These are phyloP conservation scores for Helogale parvula DNA, from an alignment of 2,113 vertebrate genomes.

Conservation along the genomic window DNA sequence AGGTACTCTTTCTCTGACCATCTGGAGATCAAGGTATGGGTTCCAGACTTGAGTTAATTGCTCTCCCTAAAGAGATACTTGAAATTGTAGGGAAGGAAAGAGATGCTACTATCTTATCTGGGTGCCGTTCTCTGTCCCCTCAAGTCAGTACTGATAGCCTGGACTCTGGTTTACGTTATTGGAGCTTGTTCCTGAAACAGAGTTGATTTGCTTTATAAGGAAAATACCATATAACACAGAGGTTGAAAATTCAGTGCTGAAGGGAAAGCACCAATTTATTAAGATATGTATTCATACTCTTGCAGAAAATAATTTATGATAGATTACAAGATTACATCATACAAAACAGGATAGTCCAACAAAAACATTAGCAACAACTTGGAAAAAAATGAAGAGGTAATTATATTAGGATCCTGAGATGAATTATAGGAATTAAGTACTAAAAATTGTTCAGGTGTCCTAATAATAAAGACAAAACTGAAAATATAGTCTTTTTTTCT, in stretches of 20 bases:
- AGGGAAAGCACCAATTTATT: not conserved
- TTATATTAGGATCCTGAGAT: not conserved
- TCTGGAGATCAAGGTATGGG: not conserved
- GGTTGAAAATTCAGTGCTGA: not conserved
- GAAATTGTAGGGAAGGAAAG: not conserved
- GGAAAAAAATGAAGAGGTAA: not conserved
- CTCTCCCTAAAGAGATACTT: not conserved
- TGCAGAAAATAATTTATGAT: not conserved
- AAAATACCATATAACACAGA: not conserved
- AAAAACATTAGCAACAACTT: not conserved
- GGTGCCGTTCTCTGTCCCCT: not conserved
- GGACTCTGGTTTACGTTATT: not conserved
- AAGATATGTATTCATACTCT: not conserved
- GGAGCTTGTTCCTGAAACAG: not conserved
- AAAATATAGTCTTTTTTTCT: not conserved
- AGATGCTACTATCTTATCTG: not conserved
- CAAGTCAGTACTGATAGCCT: not conserved
- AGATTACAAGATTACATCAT: not conserved
- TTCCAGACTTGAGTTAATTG: not conserved
- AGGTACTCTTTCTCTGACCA: not conserved
- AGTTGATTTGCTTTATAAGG: not conserved
- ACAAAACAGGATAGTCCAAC: not conserved
- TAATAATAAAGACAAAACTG: slow-evolving; percentile 30
- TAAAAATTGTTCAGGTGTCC: not conserved
- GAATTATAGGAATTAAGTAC: not conserved